Conservation (phyloP, 1,140 invertebrate species). For the Anthonomus grandis region DNA sequence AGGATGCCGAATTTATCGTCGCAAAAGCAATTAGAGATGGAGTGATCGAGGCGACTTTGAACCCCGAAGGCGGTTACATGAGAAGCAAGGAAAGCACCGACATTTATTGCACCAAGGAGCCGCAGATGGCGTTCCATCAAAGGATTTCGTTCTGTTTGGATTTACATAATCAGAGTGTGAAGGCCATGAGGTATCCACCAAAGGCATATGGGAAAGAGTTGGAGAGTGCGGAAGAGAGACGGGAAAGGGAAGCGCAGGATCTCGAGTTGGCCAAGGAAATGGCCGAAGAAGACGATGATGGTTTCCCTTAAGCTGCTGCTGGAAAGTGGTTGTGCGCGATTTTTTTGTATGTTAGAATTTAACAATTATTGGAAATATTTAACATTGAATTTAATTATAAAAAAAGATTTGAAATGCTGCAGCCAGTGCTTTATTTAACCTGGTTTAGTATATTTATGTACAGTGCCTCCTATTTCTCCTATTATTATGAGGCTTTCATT, state of each 20-base stretch:
- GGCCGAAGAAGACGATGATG: constrained; percentile 97
- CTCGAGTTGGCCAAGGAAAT: constrained; percentile 97
- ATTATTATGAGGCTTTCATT: no score
- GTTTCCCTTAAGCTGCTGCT: constrained; percentile 59
- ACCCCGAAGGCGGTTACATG: constrained; percentile 96
- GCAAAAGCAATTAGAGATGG: constrained; percentile 99
- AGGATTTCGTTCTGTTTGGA: constrained; percentile 97
- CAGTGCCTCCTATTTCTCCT: no score
- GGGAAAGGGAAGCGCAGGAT: constrained; percentile 96
- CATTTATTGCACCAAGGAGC: constrained; percentile 96
- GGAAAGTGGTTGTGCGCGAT: no score
- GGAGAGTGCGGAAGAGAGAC: constrained; percentile 93
- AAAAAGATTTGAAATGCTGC: no score
- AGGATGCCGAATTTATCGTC: constrained; percentile 99
- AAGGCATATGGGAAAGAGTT: constrained; percentile 98
- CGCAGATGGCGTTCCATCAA: constrained; percentile 95
- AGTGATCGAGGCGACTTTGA: constrained; percentile 95
- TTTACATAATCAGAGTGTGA: constrained; percentile 96
- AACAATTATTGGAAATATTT: no score
- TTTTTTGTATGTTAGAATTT: no score
- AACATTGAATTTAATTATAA: no score
- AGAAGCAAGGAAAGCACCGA: constrained; percentile 96
- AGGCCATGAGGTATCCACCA: constrained; percentile 96
- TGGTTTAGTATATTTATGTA: no score
- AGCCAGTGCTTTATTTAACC: no score